Evolutionary conservation across 1,140 invertebrate genomes (phyloP), one percentile per base, ranked within the genome.

Genomic region (Drosophila quadrilineata): DNA sequence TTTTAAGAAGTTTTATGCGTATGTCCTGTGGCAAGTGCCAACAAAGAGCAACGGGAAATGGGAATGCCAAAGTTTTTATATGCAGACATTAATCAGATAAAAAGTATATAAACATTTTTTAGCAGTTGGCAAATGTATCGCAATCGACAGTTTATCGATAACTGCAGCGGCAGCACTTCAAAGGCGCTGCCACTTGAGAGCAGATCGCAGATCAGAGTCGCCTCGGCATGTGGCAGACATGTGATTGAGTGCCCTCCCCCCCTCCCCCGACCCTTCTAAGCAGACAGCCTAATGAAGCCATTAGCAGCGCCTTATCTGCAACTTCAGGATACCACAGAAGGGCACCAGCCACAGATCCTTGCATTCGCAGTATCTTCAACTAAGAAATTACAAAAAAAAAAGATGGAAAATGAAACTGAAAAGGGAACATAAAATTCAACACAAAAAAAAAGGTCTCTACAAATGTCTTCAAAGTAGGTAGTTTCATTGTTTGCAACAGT

Each of bases 241-340:
- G 74, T 82, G 76, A 66, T 50, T 65, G 60, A 48, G 52, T 49
- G 24, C 9, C 8, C 19, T n/a, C n/a, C n/a, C n/a, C n/a, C n/a
- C n/a, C n/a, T n/a, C n/a, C n/a, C n/a, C n/a, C n/a, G n/a, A n/a
- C n/a, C n/a, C n/a, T n/a, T n/a, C n/a, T n/a, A n/a, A n/a, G n/a
- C n/a, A n/a, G n/a, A n/a, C n/a, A 63, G 35, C 57, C 77, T 84
- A 84, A 84, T 84, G 77, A 84, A 84, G 77, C 77, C 77, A 84
- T 84, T 84, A 84, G 79, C 73, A 84, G 77, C 38, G 77, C 57
- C 79, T 84, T 84, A 85, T 84, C 77, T 64, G 31, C 31, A 24
- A 40, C 16, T 26, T 31, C 41, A 69, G 65, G 69, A 72, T 64
- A 69, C 48, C 53, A 28, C 28, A 45, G 43, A 48, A 10, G 43